A percentile compares a stretch with the other conserved stretches of the same genome.
These are phyloP conservation scores for Liopterus haemorrhoidalis DNA, from an alignment of 2,888 invertebrate genomes.

Conservation along the genomic window DNA sequence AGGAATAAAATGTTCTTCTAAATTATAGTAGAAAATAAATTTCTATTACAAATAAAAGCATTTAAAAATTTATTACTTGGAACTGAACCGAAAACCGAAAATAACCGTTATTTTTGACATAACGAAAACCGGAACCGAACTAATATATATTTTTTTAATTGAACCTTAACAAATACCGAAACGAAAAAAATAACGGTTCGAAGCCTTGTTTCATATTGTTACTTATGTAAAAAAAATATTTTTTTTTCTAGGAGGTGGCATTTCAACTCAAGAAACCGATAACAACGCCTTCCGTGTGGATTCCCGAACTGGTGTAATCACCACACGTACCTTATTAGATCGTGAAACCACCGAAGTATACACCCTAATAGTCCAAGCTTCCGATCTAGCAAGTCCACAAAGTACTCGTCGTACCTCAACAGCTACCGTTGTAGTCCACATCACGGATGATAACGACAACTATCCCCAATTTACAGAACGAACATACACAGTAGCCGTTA, in stretches of 20 bases:
- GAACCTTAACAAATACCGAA: too few relatives aligned
- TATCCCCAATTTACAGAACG: conserved; percentile 89
- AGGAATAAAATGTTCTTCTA: too few relatives aligned
- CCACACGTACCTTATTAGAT: conserved; percentile 75
- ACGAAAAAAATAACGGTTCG: too few relatives aligned
- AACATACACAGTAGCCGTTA: conserved; percentile 78
- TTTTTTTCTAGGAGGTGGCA: conserved; percentile 50
- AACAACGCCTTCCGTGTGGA: conserved; percentile 81
- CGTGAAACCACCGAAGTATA: conserved; percentile 83
- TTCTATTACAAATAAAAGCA: too few relatives aligned
- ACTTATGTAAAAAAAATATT: conserved; percentile 2
- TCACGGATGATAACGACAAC: conserved; percentile 88
- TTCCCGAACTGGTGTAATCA: conserved; percentile 75
- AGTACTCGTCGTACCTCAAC: conserved; percentile 74
- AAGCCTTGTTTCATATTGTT: conserved; percentile 4
- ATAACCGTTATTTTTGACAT: too few relatives aligned
- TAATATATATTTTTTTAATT: too few relatives aligned
- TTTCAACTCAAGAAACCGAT: conserved; percentile 58
- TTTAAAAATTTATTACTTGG: too few relatives aligned
- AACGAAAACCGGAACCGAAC: too few relatives aligned
- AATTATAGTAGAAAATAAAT: too few relatives aligned
- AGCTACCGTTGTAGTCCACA: conserved; percentile 74
- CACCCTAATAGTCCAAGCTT: conserved; percentile 76
- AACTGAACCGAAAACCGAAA: too few relatives aligned
- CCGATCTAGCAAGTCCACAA: conserved; percentile 75